Percentiles rank a stretch among this genome's conserved stretches.
Conservation (phyloP, 2,797 vertebrate genomes). For the Lagocephalus sceleratus region DNA sequence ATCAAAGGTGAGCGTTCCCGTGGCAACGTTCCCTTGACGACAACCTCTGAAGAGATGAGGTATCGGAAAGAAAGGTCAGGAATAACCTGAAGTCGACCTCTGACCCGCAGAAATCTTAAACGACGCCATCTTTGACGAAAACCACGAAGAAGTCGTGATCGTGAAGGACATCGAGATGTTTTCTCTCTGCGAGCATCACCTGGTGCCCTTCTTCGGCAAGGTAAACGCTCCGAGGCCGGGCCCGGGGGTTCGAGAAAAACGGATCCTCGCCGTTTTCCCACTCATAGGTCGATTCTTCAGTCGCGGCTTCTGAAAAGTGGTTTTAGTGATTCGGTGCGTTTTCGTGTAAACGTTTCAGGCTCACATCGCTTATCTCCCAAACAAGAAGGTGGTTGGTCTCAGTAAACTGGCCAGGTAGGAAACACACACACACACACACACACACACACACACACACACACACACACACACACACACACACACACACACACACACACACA, state of each 20-base stretch:
- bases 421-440: neutral
- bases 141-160: conserved; percentile 75
- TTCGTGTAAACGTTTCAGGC: conserved; percentile 50
- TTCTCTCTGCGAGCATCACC: conserved; percentile 76
- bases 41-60: neutral
- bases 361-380: conserved; percentile 74
- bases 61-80: neutral
- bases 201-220: conserved; percentile 78
- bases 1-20: conserved; percentile 55
- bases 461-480: neutral
- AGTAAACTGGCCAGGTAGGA: conserved; percentile 72
- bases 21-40: too few relatives aligned
- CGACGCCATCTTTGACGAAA: conserved; percentile 76
- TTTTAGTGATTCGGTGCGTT: neutral
- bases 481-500: neutral
- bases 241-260: neutral
- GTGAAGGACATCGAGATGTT: conserved; percentile 76
- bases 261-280: neutral
- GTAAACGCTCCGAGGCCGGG: conserved; percentile 34
- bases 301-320: neutral
- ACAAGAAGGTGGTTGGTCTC: conserved; percentile 73
- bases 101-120: conserved; percentile 65
- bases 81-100: neutral
- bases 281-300: neutral
- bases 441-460: neutral